Percentiles rank a stretch among this genome's conserved stretches.
phyloP scores from a whole-genome alignment of 2,113 vertebrate genomes.

The Scolopax mira region DNA sequence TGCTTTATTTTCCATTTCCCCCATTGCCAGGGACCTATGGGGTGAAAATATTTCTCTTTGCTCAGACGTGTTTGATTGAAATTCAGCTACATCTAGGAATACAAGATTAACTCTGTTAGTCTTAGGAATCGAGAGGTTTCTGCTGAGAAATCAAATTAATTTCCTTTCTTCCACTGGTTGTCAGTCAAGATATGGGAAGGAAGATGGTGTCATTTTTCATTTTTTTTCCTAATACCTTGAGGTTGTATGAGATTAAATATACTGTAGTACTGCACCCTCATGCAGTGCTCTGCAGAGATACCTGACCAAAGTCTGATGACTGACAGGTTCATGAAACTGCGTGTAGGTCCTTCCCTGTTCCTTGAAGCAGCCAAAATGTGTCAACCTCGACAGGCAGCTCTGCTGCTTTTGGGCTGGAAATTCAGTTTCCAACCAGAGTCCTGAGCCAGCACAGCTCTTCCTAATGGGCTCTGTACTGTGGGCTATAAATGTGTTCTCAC shows the following conservation, averaged over 20 bases:
- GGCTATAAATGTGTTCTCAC: accelerated
- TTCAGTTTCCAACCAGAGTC: neutral
- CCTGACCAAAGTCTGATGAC: neutral
- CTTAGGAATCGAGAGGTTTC: neutral
- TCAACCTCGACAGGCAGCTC: neutral
- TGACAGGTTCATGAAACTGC: neutral
- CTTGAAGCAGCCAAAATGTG: neutral
- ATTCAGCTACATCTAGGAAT: neutral
- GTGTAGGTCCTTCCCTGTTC: neutral
- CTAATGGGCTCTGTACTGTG: accelerated
- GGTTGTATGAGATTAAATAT: neutral
- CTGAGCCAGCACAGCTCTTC: neutral
- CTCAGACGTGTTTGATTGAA: neutral
- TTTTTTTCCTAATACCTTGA: neutral
- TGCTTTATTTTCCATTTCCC: neutral
- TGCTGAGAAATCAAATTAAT: neutral
- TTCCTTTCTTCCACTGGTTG: neutral
- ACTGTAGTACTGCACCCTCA: neutral
- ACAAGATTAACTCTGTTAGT: neutral
- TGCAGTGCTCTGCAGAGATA: neutral
- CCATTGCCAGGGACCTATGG: neutral
- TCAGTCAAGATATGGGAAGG: neutral
- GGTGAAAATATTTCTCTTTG: neutral
- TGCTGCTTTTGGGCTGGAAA: neutral
- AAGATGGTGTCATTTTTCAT: neutral